These are phyloP conservation scores for Punctoribates punctum DNA, from an alignment of 2,888 invertebrate genomes.

Conservation along the genomic window DNA sequence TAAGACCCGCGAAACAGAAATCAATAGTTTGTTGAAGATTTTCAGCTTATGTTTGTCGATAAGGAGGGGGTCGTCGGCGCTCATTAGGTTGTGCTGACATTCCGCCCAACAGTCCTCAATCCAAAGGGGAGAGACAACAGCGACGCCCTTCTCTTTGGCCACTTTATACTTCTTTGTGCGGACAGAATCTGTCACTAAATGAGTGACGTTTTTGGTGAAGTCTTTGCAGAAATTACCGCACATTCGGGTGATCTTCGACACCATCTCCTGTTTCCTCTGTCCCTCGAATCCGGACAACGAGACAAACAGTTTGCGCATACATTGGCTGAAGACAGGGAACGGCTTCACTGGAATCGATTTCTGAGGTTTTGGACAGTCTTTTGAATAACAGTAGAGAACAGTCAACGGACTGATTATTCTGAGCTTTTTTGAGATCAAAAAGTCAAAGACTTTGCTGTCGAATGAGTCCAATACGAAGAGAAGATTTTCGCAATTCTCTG, in stretches of 20 bases:
- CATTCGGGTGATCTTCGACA: slow-evolving; percentile 53
- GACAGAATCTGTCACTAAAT: slow-evolving; percentile 66
- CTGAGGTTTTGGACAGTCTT: slow-evolving; percentile 66
- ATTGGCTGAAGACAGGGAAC: slow-evolving; percentile 73
- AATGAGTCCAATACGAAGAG: slow-evolving; percentile 76
- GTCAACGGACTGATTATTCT: slow-evolving; percentile 81
- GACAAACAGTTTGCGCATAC: slow-evolving; percentile 61
- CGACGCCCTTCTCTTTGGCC: slow-evolving; percentile 65
- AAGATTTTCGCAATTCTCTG: slow-evolving; percentile 57
- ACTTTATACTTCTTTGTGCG: slow-evolving; percentile 57
- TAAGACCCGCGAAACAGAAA: slow-evolving; percentile 68
- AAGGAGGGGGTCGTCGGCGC: slow-evolving; percentile 62
- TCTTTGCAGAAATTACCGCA: slow-evolving; percentile 53
- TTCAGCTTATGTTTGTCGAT: slow-evolving; percentile 61
- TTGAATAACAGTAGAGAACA: slow-evolving; percentile 56
- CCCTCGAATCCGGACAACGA: slow-evolving; percentile 52
- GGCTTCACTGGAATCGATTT: slow-evolving; percentile 69
- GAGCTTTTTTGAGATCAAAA: slow-evolving; percentile 57
- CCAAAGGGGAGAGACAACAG: slow-evolving; percentile 75
- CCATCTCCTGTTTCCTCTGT: slow-evolving; percentile 50
- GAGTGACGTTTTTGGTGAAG: slow-evolving; percentile 63
- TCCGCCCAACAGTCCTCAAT: slow-evolving; percentile 73
- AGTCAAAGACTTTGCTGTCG: slow-evolving; percentile 67
- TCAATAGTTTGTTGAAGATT: slow-evolving; percentile 70
- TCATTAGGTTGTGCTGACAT: slow-evolving; percentile 62